Evolutionary conservation across 2,888 invertebrate genomes (phyloP), one percentile per base, ranked within the genome.

Genomic region (Dione juno): DNA sequence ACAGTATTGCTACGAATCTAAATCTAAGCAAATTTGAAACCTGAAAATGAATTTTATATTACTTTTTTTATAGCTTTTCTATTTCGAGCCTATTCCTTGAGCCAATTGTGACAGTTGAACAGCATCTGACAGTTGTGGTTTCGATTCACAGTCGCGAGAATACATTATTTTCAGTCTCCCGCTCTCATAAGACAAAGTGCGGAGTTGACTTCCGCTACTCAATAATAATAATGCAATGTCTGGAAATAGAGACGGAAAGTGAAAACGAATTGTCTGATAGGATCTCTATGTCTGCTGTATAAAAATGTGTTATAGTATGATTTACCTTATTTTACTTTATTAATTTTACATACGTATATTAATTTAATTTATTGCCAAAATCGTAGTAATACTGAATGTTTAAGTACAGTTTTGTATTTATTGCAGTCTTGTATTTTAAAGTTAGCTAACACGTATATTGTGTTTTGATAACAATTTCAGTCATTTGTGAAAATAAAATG

Each of bases 391-490:
- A 63, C 72, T 67, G 64, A 67, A 69, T 64, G 72, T 64, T 21
- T 52, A 72, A 66, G 61, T 69, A 67, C 67, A 65, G 61, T 73
- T 71, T 70, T 69, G 75, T 78, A 79, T 78, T 79, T 78, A 90
- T 89, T 88, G 82, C 84, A 88, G 84, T 88, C 85, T 82, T 86
- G 85, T 91, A 90, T 88, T 83, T 84, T 90, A 92, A 89, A 84
- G 83, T 88, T 89, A 92, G 89, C 88, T 87, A 87, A 90, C 89
- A 89, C 90, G 87, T 88, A 83, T 88, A 87, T 88, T 90, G 91
- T 92, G 90, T 92, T 90, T 90, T 88, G 85, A 90, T 92, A 91
- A 90, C 88, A 85, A 88, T 90, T 92, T 90, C 90, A 93, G 92
- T 92, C 92, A 92, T 90, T 88, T 90, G 90, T 91, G 90, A 87